Conservation (phyloP, 2,888 invertebrate species). For the Aphidius colemani region DNA sequence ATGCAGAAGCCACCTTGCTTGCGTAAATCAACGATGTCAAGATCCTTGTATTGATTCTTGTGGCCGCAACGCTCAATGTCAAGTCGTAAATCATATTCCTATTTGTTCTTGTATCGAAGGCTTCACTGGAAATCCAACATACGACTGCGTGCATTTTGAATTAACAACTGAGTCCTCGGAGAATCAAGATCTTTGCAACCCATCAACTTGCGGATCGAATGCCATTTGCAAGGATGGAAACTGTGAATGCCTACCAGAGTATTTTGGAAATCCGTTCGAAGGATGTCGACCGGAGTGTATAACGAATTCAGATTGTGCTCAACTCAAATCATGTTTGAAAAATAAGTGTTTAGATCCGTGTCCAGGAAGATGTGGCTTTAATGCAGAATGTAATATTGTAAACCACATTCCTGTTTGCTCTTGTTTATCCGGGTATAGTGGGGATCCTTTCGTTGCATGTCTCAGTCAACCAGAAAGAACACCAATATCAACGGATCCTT, state of each 20-base stretch:
- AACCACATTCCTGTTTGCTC: conserved; percentile 72
- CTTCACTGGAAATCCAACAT: conserved; percentile 81
- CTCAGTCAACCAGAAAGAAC: conserved; percentile 41
- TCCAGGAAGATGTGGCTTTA: conserved; percentile 77
- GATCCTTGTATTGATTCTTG: conserved; percentile 86
- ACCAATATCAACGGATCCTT: conserved; percentile 59
- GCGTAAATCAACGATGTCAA: conserved; percentile 78
- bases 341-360: conserved; percentile 87
- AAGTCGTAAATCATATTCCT: conserved; percentile 80
- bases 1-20: conserved; percentile 76
- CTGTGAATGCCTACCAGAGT: conserved; percentile 72
- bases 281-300: conserved; percentile 83
- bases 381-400: conserved; percentile 77
- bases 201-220: conserved; percentile 77
- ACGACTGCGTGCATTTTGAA: conserved; percentile 69
- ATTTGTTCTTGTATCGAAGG: conserved; percentile 78
- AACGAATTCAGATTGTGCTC: conserved; percentile 77
- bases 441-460: conserved; percentile 61
- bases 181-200: conserved; percentile 65
- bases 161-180: conserved; percentile 32
- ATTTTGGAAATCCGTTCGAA: conserved; percentile 73
- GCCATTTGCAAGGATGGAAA: conserved; percentile 69
- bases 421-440: conserved; percentile 59
- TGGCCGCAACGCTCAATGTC: conserved; percentile 78
- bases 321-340: conserved; percentile 76